These are phyloP conservation scores for Siniperca obscura DNA, from an alignment of 2,797 vertebrate genomes.

Conservation along the genomic window DNA sequence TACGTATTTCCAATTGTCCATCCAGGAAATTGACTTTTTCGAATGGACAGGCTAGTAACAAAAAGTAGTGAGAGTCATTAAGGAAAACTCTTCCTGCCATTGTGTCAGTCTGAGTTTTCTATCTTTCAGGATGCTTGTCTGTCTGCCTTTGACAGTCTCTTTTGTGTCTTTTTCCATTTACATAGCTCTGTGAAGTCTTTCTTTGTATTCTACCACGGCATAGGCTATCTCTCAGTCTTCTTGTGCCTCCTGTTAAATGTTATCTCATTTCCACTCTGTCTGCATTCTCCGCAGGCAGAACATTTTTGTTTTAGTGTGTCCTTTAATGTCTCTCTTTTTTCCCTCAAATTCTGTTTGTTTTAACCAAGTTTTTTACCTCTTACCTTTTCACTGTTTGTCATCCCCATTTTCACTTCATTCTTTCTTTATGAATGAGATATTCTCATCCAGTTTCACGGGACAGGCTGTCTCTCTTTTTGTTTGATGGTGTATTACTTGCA, in stretches of 20 bases:
- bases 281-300: neutral
- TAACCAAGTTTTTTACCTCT: neutral
- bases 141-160: constrained; percentile 23
- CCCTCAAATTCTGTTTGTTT: constrained; percentile 1
- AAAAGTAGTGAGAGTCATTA: constrained; percentile 19
- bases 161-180: constrained; percentile 47
- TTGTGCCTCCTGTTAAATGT: neutral
- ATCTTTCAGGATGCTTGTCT: constrained; percentile 8
- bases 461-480: neutral
- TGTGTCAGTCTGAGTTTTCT: constrained; percentile 20
- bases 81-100: constrained; percentile 23
- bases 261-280: constrained; percentile 14
- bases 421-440: neutral
- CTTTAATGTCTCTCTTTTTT: neutral
- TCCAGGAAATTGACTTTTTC: constrained; percentile 16
- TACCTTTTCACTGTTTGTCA: neutral
- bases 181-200: constrained; percentile 27
- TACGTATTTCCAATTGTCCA: neutral
- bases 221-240: neutral
- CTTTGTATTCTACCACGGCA: constrained; percentile 7
- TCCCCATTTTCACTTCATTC: neutral
- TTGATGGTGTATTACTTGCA: neutral
- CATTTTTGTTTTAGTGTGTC: neutral
- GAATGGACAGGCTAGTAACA: neutral
- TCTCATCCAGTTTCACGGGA: neutral